phyloP scores from a whole-genome alignment of 2,113 vertebrate genomes.

The Vicugna pacos region DNA sequence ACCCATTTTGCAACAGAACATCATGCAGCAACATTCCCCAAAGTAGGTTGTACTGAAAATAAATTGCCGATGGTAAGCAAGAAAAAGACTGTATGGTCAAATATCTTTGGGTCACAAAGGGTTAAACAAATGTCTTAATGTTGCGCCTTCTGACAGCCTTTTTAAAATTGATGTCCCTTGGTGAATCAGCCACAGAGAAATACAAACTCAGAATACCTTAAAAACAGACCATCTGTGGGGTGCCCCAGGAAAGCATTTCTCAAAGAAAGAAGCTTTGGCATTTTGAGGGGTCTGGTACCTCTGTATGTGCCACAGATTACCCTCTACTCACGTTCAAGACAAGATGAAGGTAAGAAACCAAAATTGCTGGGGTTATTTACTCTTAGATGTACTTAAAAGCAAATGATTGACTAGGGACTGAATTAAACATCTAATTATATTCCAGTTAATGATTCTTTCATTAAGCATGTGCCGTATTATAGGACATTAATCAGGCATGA shows the following conservation, averaged over 20 bases:
- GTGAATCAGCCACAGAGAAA: not conserved
- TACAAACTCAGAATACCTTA: not conserved
- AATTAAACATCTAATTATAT: slow-evolving; percentile 71
- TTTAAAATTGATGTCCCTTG: not conserved
- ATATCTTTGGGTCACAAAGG: not conserved
- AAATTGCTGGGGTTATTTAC: slow-evolving; percentile 60
- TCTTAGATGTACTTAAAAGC: slow-evolving; percentile 65
- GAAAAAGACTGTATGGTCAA: not conserved
- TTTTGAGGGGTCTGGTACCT: not conserved
- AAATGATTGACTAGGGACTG: slow-evolving; percentile 65
- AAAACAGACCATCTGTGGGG: not conserved
- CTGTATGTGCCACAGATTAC: not conserved
- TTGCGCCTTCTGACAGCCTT: not conserved
- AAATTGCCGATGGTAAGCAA: not conserved
- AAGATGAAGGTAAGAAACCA: slow-evolving; percentile 18
- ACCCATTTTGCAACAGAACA: not conserved
- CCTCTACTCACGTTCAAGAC: not conserved
- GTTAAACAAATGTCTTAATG: not conserved
- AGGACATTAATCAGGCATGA: slow-evolving; percentile 65
- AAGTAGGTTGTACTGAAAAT: not conserved
- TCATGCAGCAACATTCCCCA: not conserved
- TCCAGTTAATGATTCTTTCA: slow-evolving; percentile 71
- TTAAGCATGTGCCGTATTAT: slow-evolving; percentile 68
- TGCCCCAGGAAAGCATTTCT: not conserved
- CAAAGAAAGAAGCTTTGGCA: not conserved